Conservation (phyloP, 2,113 vertebrate species). For the Coryphaenoides rupestris region DNA sequence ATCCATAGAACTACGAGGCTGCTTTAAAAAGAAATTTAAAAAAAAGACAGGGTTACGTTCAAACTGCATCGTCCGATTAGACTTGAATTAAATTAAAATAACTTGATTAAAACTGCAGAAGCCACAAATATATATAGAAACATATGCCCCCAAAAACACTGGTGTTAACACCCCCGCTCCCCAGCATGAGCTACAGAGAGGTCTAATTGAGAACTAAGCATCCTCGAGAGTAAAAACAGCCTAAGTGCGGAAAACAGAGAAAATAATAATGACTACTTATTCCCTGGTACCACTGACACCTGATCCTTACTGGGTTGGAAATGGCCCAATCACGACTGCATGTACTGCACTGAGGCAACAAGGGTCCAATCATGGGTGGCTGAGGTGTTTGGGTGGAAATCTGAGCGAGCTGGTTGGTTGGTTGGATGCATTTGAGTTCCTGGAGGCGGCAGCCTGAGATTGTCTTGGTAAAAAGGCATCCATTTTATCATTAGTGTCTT, state of each 20-base stretch:
- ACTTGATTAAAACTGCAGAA: conserved; percentile 32
- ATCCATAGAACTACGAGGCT: background rate
- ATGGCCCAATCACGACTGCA: conserved; percentile 81
- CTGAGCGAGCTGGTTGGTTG: conserved; percentile 67
- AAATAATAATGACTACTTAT: conserved; percentile 71
- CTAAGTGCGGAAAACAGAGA: conserved; percentile 26
- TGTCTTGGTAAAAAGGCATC: conserved; percentile 3
- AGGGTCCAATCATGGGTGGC: conserved; percentile 82
- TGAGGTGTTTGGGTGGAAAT: conserved; percentile 78
- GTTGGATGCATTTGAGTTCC: conserved; percentile 62
- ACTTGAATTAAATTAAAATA: background rate
- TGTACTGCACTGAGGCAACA: conserved; percentile 86
- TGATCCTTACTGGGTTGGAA: conserved; percentile 78
- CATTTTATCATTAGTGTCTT: no score
- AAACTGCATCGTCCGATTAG: background rate
- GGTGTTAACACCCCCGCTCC: conserved; percentile 30
- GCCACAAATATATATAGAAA: conserved; percentile 4
- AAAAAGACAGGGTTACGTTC: background rate
- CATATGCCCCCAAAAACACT: conserved; percentile 6
- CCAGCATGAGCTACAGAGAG: conserved; percentile 28
- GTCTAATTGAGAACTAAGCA: conserved; percentile 38
- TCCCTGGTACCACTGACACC: conserved; percentile 86
- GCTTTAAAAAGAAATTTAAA: background rate
- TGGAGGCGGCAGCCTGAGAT: conserved; percentile 34
- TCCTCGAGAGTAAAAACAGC: conserved; percentile 31